phyloP scores from a whole-genome alignment of 2,113 vertebrate genomes.

The Ellobius talpinus region DNA sequence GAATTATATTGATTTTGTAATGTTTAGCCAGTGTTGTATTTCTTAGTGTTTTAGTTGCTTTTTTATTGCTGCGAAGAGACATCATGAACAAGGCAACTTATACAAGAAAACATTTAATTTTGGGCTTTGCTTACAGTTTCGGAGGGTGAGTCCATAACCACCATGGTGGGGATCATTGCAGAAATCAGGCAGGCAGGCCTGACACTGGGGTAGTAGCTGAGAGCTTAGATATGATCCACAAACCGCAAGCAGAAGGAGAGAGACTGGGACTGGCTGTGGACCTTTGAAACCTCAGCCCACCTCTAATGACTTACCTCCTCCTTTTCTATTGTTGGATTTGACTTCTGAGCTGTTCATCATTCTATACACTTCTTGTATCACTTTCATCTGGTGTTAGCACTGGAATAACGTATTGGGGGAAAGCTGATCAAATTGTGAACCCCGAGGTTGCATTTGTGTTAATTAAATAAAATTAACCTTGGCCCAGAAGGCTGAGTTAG shows the following conservation, averaged over 20 bases:
- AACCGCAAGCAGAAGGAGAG: background rate
- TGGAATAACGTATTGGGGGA: background rate
- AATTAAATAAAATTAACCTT: background rate
- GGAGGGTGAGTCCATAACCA: background rate
- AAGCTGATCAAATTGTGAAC: background rate
- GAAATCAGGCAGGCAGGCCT: background rate
- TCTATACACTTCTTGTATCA: background rate
- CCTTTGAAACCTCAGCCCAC: background rate
- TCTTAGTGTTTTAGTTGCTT: background rate
- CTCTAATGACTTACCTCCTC: background rate
- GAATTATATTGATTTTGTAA: conserved; percentile 2
- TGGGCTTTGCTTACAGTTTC: background rate
- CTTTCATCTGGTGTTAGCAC: background rate
- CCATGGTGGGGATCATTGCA: background rate
- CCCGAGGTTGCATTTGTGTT: background rate
- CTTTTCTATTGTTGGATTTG: background rate
- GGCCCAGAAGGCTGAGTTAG: background rate
- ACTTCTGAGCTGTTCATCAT: background rate
- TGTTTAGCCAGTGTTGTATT: background rate
- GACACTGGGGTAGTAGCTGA: background rate
- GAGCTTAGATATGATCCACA: background rate
- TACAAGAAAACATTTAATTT: background rate
- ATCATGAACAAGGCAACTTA: background rate
- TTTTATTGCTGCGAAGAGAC: background rate
- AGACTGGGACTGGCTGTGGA: background rate